Percentiles rank a stretch among this genome's conserved stretches.
Evolutionary conservation across 2,113 vertebrate species (phyloP).

Genomic region (Ursus arctos): DNA sequence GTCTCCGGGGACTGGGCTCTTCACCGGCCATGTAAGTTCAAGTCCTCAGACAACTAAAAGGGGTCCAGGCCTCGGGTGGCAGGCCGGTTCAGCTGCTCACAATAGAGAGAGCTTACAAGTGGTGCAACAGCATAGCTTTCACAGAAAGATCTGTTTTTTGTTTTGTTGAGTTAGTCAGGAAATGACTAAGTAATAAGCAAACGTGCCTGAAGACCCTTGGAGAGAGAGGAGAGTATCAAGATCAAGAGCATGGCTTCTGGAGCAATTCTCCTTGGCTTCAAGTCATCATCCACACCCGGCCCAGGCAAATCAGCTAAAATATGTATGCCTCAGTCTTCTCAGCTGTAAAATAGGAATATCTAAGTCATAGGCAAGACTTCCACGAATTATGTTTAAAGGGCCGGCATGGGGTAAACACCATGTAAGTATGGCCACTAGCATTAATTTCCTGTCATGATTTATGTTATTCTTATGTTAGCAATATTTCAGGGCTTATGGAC

Average conservation of each 20-base stretch:
- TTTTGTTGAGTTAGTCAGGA: neutral
- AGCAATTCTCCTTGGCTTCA: neutral
- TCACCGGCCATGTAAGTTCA: neutral
- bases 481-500: neutral
- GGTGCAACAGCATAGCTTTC: neutral
- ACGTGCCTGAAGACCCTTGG: neutral
- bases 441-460: neutral
- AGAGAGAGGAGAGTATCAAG: neutral
- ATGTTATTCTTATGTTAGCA: neutral
- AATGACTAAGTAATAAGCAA: neutral
- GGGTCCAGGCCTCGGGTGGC: neutral
- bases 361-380: neutral
- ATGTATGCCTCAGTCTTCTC: neutral
- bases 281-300: neutral
- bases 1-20: neutral
- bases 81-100: neutral
- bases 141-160: neutral
- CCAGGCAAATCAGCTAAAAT: neutral
- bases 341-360: neutral
- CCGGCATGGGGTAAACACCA: neutral
- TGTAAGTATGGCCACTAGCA: neutral
- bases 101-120: neutral
- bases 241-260: neutral
- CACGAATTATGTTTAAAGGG: neutral
- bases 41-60: neutral